Evolutionary conservation across 2,888 invertebrate species (phyloP), one percentile per base, ranked within the genome.

Genomic region (Cyclophora albipunctata): DNA sequence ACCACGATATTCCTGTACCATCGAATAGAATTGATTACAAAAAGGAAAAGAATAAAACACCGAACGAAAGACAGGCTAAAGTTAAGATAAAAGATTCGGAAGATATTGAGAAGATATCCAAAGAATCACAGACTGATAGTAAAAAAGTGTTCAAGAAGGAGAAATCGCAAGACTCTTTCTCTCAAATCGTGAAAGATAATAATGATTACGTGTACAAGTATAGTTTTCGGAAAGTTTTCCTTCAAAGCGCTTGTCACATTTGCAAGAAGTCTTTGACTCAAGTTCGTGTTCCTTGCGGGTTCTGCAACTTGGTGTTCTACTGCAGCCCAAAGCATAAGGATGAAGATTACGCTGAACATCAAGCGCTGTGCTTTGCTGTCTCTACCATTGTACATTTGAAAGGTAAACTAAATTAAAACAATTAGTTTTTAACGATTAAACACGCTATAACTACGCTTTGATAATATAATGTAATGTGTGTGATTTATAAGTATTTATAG

Each of bases 131-230:
- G 58, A 81, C 81, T 0, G 71, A 74, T 5, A 75, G 61, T 48
- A 81, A 74, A 61, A 67, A 58, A 42, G 43, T 45, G 3, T 75
- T 69, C 50, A 62, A 63, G 47, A 58, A 55, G 42, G 71, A 75
- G 34, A 70, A 69, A 45, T 59, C 56, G 3, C 67, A 71, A 20
- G 76, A 78, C 52, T 67, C 76, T 0, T 71, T 73, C 55, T 71
- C 75, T 3, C 75, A 67, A 4, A 67, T 84, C 34, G 54, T 86
- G 76, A 90, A 90, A 54, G 90, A 90, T 34, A 91, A 90, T 41
- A 90, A 91, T 50, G 90, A 90, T 49, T 84, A 91, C 46, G 90
- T 92, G 46, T 91, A 92, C 63, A 90, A 92, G 56, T 92, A 92
- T 56, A 91, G 90, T 64, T 93, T 93, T 48, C 86, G 93, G 5